phyloP scores from a whole-genome alignment of 2,797 vertebrate species.

The Caiman crocodilus region DNA sequence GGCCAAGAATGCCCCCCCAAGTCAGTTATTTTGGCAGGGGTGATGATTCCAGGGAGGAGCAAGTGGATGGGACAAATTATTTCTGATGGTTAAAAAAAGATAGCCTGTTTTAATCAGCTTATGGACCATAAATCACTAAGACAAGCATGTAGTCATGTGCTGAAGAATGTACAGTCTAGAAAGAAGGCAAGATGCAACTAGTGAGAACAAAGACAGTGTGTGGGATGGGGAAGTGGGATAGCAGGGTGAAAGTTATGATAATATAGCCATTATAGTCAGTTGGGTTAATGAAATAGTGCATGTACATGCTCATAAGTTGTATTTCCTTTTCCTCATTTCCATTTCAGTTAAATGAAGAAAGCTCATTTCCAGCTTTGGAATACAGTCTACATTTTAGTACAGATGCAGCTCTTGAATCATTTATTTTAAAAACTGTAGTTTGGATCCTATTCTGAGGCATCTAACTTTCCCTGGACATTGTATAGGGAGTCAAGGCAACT shows the following conservation, averaged over 20 bases:
- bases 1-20: neutral
- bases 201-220: neutral
- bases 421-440: neutral
- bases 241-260: neutral
- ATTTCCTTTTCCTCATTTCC: neutral
- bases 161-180: neutral
- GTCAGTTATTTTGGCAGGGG: neutral
- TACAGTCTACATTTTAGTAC: neutral
- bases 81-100: neutral
- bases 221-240: neutral
- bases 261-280: neutral
- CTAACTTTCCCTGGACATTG: too few relatives aligned
- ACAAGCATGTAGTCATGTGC: neutral
- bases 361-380: neutral
- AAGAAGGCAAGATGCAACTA: neutral
- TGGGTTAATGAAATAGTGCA: neutral
- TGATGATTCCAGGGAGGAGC: rapidly evolving
- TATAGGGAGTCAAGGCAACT: neutral
- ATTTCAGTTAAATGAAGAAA: neutral
- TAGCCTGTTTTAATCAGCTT: neutral
- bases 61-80: neutral
- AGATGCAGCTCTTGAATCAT: neutral
- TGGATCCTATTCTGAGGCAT: too few relatives aligned
- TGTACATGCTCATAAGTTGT: neutral
- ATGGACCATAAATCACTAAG: neutral